These are phyloP conservation scores for Muscidifurax raptorellus DNA, from an alignment of 1,140 invertebrate species.

Conservation along the genomic window DNA sequence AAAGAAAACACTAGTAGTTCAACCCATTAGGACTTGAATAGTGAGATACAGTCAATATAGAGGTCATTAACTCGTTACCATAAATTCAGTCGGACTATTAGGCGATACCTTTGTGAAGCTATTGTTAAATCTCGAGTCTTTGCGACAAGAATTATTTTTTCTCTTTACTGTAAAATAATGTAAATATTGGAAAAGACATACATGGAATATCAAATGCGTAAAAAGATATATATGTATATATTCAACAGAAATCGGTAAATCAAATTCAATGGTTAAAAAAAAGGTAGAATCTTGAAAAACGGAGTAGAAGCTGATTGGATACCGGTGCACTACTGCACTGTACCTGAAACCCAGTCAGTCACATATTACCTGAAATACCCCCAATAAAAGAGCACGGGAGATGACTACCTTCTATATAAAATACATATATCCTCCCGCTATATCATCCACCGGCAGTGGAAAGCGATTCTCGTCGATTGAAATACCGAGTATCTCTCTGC, in stretches of 20 bases:
- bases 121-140: too few relatives aligned
- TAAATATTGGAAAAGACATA: too few relatives aligned
- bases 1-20: too few relatives aligned
- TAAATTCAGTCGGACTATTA: too few relatives aligned
- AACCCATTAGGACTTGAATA: too few relatives aligned
- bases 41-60: too few relatives aligned
- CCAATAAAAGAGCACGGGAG: slow-evolving; percentile 28
- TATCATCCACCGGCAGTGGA: not conserved
- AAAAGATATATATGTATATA: too few relatives aligned
- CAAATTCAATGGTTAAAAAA: not conserved
- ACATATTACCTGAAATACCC: not conserved
- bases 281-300: not conserved
- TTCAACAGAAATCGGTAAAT: not conserved
- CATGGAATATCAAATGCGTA: too few relatives aligned
- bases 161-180: too few relatives aligned
- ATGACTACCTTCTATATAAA: slow-evolving; percentile 35
- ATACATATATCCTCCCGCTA: slow-evolving; percentile 32
- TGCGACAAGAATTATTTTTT: too few relatives aligned
- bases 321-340: not conserved
- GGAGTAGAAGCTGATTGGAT: not conserved
- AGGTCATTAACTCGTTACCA: too few relatives aligned
- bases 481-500: slow-evolving; percentile 41
- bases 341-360: not conserved
- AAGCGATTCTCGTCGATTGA: slow-evolving; percentile 49
- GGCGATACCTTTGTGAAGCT: too few relatives aligned